phyloP scores from a whole-genome alignment of 2,113 vertebrate genomes.

The Stigmatopora nigra region DNA sequence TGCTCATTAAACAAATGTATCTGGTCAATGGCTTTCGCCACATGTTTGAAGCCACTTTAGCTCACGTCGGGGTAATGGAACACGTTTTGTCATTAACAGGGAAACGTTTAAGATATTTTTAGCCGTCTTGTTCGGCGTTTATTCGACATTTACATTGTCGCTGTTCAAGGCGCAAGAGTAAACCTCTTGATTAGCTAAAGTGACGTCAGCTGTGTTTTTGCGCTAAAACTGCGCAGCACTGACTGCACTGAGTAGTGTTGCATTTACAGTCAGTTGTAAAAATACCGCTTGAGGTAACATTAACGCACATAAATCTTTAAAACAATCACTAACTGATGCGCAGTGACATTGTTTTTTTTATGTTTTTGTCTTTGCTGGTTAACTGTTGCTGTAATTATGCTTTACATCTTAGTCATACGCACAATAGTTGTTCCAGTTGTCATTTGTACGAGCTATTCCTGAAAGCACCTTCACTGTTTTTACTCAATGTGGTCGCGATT shows the following conservation, averaged over 20 bases:
- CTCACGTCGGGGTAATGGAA: neutral
- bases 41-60: conserved; percentile 21
- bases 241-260: neutral
- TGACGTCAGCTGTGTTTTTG: neutral
- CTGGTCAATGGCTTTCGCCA: conserved; percentile 31
- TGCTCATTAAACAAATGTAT: conserved; percentile 11
- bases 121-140: neutral
- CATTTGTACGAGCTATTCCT: neutral
- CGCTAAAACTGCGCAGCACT: conserved; percentile 28
- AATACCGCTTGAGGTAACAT: neutral
- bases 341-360: no score
- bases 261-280: conserved; percentile 9
- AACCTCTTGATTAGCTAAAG: neutral
- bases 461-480: conserved; percentile 28
- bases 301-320: neutral
- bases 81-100: neutral
- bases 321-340: neutral
- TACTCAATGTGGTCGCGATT: neutral
- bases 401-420: neutral
- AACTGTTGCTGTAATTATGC: no score
- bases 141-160: neutral
- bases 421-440: fast-evolving
- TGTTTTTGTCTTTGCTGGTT: no score
- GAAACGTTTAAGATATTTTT: neutral
- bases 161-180: neutral